Evolutionary conservation across 2,888 invertebrate species (phyloP).

Genomic region (Protonemura montana): DNA sequence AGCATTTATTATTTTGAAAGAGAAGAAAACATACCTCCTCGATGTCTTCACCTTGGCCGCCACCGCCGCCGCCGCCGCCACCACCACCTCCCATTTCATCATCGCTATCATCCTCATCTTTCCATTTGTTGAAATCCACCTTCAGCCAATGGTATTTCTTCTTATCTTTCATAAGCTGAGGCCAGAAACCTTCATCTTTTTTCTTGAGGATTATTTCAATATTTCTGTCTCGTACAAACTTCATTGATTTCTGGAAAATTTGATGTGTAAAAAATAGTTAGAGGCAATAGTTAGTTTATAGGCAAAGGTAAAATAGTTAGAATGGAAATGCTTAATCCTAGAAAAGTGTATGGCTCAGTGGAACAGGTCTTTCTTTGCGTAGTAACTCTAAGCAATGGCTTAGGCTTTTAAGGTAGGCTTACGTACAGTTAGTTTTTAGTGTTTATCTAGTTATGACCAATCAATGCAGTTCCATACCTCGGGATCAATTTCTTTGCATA

Average conservation of each 20-base stretch:
- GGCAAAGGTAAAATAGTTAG: neutral
- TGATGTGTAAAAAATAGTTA: neutral
- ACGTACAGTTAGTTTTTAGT: too few relatives aligned
- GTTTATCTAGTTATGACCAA: too few relatives aligned
- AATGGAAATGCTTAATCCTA: too few relatives aligned
- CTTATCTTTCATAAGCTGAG: conserved; percentile 83
- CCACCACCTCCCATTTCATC: conserved; percentile 67
- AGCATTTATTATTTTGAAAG: neutral
- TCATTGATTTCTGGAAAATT: conserved; percentile 63
- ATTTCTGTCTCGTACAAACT: conserved; percentile 61
- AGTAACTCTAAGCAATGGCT: conserved; percentile 8
- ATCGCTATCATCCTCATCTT: conserved; percentile 93
- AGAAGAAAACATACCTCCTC: conserved; percentile 62
- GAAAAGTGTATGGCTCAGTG: too few relatives aligned
- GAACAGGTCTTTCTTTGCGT: too few relatives aligned
- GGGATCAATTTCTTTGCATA: conserved; percentile 82
- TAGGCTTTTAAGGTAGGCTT: neutral
- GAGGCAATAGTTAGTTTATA: conserved; percentile 47
- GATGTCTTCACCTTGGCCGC: conserved; percentile 62
- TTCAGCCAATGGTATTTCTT: conserved; percentile 95
- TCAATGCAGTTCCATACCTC: too few relatives aligned
- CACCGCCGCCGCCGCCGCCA: conserved; percentile 54
- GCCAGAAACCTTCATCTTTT: conserved; percentile 83
- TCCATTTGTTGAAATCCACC: conserved; percentile 98
- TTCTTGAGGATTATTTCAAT: conserved; percentile 64